Base-by-base conservation (phyloP, 1,140 invertebrate species). In the Diuraphis noxia region DNA sequence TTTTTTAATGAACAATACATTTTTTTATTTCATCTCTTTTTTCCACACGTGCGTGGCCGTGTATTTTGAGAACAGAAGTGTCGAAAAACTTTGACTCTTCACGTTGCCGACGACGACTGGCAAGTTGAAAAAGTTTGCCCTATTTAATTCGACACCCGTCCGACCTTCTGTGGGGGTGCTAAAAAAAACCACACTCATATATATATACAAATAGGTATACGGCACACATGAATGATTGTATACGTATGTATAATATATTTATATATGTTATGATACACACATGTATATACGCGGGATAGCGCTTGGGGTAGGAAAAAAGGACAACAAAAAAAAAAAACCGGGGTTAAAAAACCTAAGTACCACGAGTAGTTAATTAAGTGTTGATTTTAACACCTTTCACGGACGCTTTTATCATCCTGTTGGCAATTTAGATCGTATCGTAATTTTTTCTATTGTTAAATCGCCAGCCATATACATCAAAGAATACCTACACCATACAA, bases 341-440 rank as follows among this genome's bases (percentile, higher is more conserved):
- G 63, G 56, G 38, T 89, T 77, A 79, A 79, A 91, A 91, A 91
- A 91, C 89, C 89, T 49, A 91, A 91, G 89, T 91, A 82, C 40
- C 77, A 49, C 43, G 41, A 91, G 34, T 52, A 91, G 72, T 91
- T 91, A 91, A 91, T 91, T 91, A 91, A 91, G 77, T 91, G 89
- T 91, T 91, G 89, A 91, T 91, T 91, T 91, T 81, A 81, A 81
- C 89, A 91, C 89, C 77, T 91, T 81, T 34, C 49, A 40, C 36
- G 5, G 38, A n/a, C 49, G 49, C 23, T 88, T 88, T 88, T 88
- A 88, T 63, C 86, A 40, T 88, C 38, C 34, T 63, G 86, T 63
- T 63, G 36, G 36, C 49, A 40, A 88, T 63, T 63, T 49, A 49
- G 84, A 86, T 86, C 2, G 84, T 49, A 86, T 56, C 86, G 34